Conservation (phyloP, 2,888 invertebrate species). For the Hartigia nigra region DNA sequence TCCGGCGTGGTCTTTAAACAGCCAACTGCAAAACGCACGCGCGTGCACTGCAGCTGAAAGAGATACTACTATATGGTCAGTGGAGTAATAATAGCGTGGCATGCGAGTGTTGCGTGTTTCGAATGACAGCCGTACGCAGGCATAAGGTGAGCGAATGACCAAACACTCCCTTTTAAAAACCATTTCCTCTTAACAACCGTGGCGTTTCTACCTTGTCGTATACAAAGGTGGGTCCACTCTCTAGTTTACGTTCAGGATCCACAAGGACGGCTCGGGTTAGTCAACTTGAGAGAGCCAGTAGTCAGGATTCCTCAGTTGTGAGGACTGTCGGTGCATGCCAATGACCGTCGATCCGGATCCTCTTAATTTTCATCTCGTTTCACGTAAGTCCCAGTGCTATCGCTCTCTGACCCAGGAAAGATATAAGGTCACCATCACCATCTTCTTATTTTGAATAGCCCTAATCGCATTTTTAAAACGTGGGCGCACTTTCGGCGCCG, state of each 20-base stretch:
- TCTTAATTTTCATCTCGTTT: neutral
- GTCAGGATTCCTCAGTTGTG: neutral
- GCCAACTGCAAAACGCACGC: neutral
- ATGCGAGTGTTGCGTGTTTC: slow-evolving; percentile 55
- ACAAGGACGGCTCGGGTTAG: slow-evolving; percentile 20
- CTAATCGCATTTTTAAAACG: neutral
- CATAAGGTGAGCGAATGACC: slow-evolving; percentile 57
- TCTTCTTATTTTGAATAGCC: neutral
- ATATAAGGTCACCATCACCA: neutral
- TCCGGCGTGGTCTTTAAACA: neutral
- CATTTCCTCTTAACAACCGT: slow-evolving; percentile 41
- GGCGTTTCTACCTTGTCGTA: slow-evolving; percentile 19
- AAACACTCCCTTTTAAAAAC: slow-evolving; percentile 44
- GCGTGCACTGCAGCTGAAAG: slow-evolving; percentile 19
- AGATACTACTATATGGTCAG: slow-evolving; percentile 38
- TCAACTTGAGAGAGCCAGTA: slow-evolving; percentile 20
- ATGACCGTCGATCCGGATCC: neutral
- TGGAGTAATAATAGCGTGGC: slow-evolving; percentile 55
- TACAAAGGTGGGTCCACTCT: neutral
- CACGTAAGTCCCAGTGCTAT: neutral
- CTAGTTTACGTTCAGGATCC: neutral
- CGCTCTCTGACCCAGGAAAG: neutral
- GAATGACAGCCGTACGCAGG: slow-evolving; percentile 58
- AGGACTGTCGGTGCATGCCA: slow-evolving; percentile 1
- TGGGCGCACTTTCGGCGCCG: neutral